phyloP scores from a whole-genome alignment of 64 coral and sea anemone species.

The Montipora sp. region DNA sequence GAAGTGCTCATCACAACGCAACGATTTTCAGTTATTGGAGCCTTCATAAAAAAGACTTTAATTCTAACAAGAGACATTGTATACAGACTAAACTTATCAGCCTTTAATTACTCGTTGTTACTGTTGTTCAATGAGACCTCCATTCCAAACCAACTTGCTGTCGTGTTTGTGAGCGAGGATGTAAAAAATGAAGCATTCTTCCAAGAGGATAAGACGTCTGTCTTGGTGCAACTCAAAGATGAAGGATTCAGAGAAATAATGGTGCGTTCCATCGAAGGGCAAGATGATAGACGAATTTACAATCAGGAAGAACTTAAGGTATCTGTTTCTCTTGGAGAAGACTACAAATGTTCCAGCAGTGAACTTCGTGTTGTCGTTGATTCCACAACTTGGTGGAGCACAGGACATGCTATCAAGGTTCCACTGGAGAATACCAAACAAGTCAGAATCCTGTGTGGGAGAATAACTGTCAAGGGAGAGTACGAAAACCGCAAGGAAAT shows the following conservation, averaged over 20 bases:
- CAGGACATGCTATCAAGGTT: conserved; percentile 27
- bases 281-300: conserved; percentile 2
- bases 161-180: conserved; percentile 54
- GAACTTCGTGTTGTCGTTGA: background rate
- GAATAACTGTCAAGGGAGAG: background rate
- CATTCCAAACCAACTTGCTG: background rate
- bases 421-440: background rate
- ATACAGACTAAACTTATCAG: background rate
- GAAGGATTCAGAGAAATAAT: conserved; percentile 45
- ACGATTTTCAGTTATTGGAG: conserved; percentile 20
- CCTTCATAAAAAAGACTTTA: conserved; percentile 2
- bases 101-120: conserved; percentile 34
- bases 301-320: conserved; percentile 31
- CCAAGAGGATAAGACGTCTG: conserved; percentile 40
- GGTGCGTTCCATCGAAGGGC: background rate
- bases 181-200: conserved; percentile 29
- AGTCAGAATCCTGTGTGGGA: conserved; percentile 21
- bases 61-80: conserved; percentile 33
- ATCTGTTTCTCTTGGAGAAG: conserved; percentile 27
- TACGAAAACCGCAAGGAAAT: background rate
- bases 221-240: background rate
- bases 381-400: conserved; percentile 44
- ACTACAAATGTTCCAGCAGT: conserved; percentile 19
- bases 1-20: background rate
- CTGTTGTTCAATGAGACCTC: background rate